Percentiles rank a stretch among this genome's conserved stretches.
phyloP scores from a whole-genome alignment of 2,797 vertebrate species.

The Rachycentron canadum region DNA sequence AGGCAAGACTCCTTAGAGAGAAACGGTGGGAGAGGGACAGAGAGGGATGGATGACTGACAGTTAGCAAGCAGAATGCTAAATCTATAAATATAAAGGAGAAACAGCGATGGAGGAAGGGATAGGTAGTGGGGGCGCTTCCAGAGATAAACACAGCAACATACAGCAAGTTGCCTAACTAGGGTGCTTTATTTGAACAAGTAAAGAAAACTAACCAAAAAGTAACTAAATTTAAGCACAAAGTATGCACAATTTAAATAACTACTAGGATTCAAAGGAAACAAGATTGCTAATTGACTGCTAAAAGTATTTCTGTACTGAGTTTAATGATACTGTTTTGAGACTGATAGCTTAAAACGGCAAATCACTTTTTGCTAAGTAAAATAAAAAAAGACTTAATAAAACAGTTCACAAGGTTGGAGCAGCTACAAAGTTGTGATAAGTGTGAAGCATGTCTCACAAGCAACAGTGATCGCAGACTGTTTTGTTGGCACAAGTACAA shows the following conservation, averaged over 20 bases:
- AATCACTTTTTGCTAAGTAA: slow-evolving; percentile 24
- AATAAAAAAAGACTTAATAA: background rate
- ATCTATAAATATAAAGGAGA: slow-evolving; percentile 38
- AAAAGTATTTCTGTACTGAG: background rate
- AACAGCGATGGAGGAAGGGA: slow-evolving; percentile 5
- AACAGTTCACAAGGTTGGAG: background rate
- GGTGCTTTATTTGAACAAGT: background rate
- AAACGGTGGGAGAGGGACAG: slow-evolving; percentile 46
- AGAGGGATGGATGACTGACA: slow-evolving; percentile 25
- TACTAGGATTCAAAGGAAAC: background rate
- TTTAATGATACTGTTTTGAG: background rate
- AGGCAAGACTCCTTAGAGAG: slow-evolving; percentile 60
- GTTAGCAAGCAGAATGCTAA: slow-evolving; percentile 17
- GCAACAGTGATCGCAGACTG: background rate
- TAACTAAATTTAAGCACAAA: background rate
- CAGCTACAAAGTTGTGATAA: slow-evolving; percentile 3
- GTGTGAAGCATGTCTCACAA: background rate
- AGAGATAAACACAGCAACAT: background rate
- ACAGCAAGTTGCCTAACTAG: background rate
- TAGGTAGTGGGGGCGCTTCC: background rate
- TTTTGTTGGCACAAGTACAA: background rate
- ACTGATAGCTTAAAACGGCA: background rate
- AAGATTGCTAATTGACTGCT: background rate
- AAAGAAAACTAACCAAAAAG: background rate
- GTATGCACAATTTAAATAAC: background rate